These are phyloP conservation scores for Athetis lepigone DNA, from an alignment of 2,888 invertebrate genomes.

Conservation along the genomic window DNA sequence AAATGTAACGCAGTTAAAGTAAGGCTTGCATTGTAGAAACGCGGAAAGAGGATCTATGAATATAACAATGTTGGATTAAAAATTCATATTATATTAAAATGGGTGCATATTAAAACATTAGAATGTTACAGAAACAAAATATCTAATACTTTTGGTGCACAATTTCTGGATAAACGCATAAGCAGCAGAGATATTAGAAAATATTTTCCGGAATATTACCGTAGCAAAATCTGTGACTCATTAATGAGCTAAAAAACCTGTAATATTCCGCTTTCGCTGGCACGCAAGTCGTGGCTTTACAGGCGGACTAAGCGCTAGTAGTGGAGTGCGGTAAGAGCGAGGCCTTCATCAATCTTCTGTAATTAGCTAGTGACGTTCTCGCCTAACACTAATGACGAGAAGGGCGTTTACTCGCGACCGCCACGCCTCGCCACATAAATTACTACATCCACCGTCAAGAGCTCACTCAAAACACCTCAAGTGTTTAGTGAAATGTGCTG, in stretches of 20 bases:
- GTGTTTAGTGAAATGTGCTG: conserved; percentile 55
- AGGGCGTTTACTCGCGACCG: conserved; percentile 68
- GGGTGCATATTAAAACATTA: neutral
- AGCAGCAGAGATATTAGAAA: neutral
- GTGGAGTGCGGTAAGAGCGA: conserved; percentile 72
- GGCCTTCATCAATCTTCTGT: conserved; percentile 85
- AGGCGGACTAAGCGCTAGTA: conserved; percentile 60
- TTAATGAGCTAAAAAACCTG: conserved; percentile 20
- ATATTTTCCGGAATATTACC: conserved; percentile 7
- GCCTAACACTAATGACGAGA: conserved; percentile 80
- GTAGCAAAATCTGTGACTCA: conserved; percentile 1
- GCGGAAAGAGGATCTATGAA: conserved; percentile 21
- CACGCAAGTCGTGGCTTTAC: conserved; percentile 41
- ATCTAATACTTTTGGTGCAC: neutral
- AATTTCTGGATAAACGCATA: neutral
- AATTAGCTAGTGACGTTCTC: conserved; percentile 83
- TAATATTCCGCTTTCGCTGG: conserved; percentile 23
- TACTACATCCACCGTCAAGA: conserved; percentile 63
- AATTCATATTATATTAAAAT: neutral
- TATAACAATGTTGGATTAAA: neutral
- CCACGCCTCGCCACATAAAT: conserved; percentile 70
- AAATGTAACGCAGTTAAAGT: conserved; percentile 57
- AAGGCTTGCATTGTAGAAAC: conserved; percentile 26
- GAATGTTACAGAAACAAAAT: neutral
- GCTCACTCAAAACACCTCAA: conserved; percentile 56